Conservation (phyloP, 2,888 invertebrate genomes). For the Phalera bucephala region DNA sequence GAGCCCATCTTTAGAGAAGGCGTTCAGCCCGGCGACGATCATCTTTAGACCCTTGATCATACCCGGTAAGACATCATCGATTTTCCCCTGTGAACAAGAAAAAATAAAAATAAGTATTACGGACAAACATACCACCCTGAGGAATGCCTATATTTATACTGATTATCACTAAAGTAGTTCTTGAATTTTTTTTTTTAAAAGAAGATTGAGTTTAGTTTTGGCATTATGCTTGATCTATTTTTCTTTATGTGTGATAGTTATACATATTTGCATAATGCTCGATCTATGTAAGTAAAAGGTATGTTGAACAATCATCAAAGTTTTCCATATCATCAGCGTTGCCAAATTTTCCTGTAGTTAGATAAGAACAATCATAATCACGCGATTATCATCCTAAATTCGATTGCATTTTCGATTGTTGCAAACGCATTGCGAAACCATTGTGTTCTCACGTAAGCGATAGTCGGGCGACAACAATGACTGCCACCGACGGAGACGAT, state of each 20-base stretch:
- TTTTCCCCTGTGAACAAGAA: constrained; percentile 54
- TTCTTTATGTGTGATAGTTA: no score
- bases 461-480: constrained; percentile 74
- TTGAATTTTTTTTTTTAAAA: no score
- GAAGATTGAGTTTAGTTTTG: no score
- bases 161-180: no score
- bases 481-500: constrained; percentile 76
- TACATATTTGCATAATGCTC: no score
- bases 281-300: no score
- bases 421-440: constrained; percentile 64
- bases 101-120: constrained; percentile 3
- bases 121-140: not conserved
- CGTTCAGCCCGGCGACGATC: constrained; percentile 87
- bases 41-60: constrained; percentile 87
- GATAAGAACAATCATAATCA: constrained; percentile 34
- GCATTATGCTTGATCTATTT: no score
- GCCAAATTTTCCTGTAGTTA: constrained; percentile 21
- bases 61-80: constrained; percentile 74
- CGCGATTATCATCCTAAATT: constrained; percentile 54
- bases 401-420: constrained; percentile 49
- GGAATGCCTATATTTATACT: not conserved
- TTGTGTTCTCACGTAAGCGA: constrained; percentile 79
- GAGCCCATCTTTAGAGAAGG: constrained; percentile 84
- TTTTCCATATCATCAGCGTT: constrained; percentile 1
- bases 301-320: no score